Evolutionary conservation across 30 jellyfish, hydroid and myxozoan genomes (phyloP), one percentile per base, ranked within the genome.

Genomic region (Calvadosia cruxmelitensis): DNA sequence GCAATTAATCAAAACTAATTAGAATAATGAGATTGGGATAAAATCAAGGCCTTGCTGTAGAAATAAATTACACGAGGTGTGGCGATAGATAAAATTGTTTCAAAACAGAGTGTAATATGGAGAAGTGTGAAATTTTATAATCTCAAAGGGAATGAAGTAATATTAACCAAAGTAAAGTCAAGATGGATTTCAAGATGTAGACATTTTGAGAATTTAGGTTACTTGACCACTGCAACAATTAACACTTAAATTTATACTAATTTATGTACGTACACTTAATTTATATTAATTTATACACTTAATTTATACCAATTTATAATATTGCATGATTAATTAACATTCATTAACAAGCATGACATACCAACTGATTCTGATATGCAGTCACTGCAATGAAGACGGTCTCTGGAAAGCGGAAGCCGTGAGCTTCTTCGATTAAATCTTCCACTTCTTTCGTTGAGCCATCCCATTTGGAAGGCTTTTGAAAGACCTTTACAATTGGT

Each of bases 301-400:
- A n/a, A n/a, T n/a, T n/a, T n/a, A n/a, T n/a, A n/a, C n/a, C n/a
- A n/a, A n/a, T n/a, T n/a, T n/a, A n/a, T n/a, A n/a, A n/a, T n/a
- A n/a, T n/a, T n/a, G n/a, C n/a, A n/a, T n/a, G n/a, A n/a, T n/a
- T n/a, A n/a, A n/a, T n/a, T n/a, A n/a, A n/a, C n/a, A n/a, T n/a
- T n/a, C n/a, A n/a, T n/a, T n/a, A n/a, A n/a, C n/a, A n/a, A n/a
- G n/a, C n/a, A 49, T 0, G 50, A 49, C 92, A 20, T 71, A 79
- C 93, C 75, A 79, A 64, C 48, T 79, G 93, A 66, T 79, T 79
- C 66, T 79, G 93, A 64, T 79, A 79, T 0, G 93, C 93, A 0
- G 93, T 79, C 16, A 79, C 93, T 0, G 93, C 93, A 28, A 79
- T 79, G 72, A 79, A 79, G 34, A 72, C 84, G 1, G 93, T 79